phyloP scores from a whole-genome alignment of 2,797 vertebrate genomes.

The Muscicapa striata region DNA sequence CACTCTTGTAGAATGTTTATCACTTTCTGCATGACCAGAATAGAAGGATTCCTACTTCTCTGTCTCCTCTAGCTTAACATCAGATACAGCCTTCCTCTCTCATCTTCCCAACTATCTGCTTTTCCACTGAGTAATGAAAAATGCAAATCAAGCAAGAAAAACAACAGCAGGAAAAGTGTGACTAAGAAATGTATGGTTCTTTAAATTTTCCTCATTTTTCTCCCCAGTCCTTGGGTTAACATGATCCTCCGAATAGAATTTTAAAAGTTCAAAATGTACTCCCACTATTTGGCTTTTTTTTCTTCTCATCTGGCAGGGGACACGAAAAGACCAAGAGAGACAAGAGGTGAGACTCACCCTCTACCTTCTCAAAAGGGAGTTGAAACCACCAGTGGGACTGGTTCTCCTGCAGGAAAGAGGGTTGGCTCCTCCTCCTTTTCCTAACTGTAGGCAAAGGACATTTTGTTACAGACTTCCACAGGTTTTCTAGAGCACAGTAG shows the following conservation, averaged over 20 bases:
- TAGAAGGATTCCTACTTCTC: not conserved
- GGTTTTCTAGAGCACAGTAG: not conserved
- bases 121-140: not conserved
- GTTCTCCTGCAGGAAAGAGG: not conserved
- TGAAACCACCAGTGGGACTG: not conserved
- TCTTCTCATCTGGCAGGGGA: accelerated
- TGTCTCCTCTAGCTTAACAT: not conserved
- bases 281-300: not conserved
- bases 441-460: not conserved
- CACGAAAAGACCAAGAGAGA: not conserved
- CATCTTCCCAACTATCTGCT: not conserved
- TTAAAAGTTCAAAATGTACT: not conserved
- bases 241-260: not conserved
- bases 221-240: not conserved
- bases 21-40: not conserved
- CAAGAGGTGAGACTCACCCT: not conserved
- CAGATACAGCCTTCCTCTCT: not conserved
- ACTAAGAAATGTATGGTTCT: not conserved
- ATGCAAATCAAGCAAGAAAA: not conserved
- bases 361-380: not conserved
- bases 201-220: not conserved
- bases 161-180: not conserved
- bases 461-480: not conserved
- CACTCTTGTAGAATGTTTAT: not conserved
- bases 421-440: not conserved